A percentile compares a stretch with the other conserved stretches of the same genome.
Conservation (phyloP, 2,113 vertebrate species). For the Tympanuchus pallidicinctus region DNA sequence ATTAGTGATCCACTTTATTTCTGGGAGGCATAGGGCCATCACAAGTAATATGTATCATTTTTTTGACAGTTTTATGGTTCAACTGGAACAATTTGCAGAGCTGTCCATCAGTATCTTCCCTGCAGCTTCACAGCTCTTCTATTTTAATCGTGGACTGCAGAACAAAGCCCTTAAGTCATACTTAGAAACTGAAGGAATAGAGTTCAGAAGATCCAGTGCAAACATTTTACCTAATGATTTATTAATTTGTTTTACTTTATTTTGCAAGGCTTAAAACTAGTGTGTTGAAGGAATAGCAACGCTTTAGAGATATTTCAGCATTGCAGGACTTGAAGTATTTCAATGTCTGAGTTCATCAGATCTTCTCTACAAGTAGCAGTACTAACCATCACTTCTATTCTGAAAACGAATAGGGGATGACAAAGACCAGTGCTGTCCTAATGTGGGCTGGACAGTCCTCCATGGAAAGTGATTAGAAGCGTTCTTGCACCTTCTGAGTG, state of each 20-base stretch:
- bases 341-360: background rate
- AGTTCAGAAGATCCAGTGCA: background rate
- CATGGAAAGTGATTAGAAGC: background rate
- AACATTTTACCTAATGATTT: constrained; percentile 11
- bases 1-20: constrained; percentile 65
- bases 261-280: background rate
- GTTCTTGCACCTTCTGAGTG: background rate
- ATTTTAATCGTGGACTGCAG: constrained; percentile 48
- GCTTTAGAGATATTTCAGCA: background rate
- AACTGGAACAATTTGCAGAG: constrained; percentile 68
- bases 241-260: background rate
- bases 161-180: constrained; percentile 23
- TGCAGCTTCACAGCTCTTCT: constrained; percentile 38
- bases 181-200: constrained; percentile 1
- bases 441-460: fast-evolving
- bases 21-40: constrained; percentile 47
- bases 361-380: background rate
- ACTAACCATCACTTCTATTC: background rate
- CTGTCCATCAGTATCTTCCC: constrained; percentile 66
- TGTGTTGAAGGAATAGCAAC: background rate
- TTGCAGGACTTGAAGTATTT: background rate
- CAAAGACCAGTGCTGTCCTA: background rate
- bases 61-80: constrained; percentile 76
- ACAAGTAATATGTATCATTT: constrained; percentile 58
- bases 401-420: background rate